A percentile compares a stretch with the other conserved stretches of the same genome.
phyloP scores from a whole-genome alignment of 92 coral and sea anemone species.

The Ricordea florida region DNA sequence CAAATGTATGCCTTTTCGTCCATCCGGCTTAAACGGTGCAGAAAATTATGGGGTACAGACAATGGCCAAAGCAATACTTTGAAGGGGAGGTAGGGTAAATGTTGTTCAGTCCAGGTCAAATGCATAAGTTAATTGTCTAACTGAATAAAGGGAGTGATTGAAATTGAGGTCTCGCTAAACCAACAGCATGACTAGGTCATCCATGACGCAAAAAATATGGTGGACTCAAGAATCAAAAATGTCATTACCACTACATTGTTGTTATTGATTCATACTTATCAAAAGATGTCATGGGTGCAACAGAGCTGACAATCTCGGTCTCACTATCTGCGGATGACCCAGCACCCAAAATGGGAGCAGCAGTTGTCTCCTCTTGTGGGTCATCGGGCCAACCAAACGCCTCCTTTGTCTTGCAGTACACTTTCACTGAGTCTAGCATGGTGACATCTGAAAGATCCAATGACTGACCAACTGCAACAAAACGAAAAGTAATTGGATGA shows the following conservation, averaged over 20 bases:
- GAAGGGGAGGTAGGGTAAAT: no score
- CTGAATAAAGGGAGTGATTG: not conserved
- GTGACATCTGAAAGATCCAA: constrained; percentile 92
- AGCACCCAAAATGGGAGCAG: constrained; percentile 70
- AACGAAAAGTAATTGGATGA: no score
- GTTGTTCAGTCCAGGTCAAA: no score
- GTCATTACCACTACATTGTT: no score
- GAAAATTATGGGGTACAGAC: no score
- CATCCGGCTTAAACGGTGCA: no score
- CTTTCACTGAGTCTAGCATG: constrained; percentile 97
- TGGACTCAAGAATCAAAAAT: no score
- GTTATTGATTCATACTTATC: constrained; percentile 97
- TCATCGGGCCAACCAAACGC: constrained; percentile 99
- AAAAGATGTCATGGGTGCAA: constrained; percentile 77
- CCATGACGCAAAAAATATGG: no score
- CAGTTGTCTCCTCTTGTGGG: constrained; percentile 83
- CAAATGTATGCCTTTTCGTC: no score
- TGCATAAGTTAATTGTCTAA: not conserved
- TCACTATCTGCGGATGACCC: constrained; percentile 70
- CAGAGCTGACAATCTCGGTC: constrained; percentile 69
- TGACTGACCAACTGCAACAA: constrained; percentile 91
- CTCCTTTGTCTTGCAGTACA: constrained; percentile 91
- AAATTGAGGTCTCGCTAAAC: no score
- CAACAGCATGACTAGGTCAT: no score
- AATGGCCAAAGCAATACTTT: no score